A percentile compares a stretch with the other conserved stretches of the same genome.
These are phyloP conservation scores for Pseudomugil gertrudae DNA, from an alignment of 2,797 vertebrate species.

Conservation along the genomic window DNA sequence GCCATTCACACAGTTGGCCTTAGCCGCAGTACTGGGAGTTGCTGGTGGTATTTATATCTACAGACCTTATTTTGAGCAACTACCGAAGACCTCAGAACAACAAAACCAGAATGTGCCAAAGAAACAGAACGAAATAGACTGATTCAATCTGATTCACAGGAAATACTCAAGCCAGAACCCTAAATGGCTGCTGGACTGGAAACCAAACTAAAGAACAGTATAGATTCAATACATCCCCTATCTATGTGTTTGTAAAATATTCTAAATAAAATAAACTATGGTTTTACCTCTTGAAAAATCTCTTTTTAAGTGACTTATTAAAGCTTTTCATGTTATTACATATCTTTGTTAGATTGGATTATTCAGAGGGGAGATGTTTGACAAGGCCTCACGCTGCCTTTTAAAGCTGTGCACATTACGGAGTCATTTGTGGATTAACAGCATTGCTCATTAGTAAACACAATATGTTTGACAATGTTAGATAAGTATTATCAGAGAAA, in stretches of 20 bases:
- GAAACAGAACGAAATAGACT: slow-evolving; percentile 39
- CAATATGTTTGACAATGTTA: slow-evolving; percentile 4
- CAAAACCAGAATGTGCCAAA: slow-evolving; percentile 51
- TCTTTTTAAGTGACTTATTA: slow-evolving; percentile 3
- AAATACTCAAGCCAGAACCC: slow-evolving; percentile 12
- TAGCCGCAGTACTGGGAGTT: slow-evolving; percentile 84
- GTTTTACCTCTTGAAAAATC: slow-evolving; percentile 2
- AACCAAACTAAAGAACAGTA: slow-evolving; percentile 1
- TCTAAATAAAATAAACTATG: slow-evolving; percentile 47
- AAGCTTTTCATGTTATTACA: neutral
- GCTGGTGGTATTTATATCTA: slow-evolving; percentile 90
- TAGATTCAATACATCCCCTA: slow-evolving; percentile 9
- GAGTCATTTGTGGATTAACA: neutral
- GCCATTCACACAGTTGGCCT: slow-evolving; percentile 77
- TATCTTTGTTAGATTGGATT: neutral
- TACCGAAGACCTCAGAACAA: slow-evolving; percentile 40
- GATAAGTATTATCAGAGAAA: neutral
- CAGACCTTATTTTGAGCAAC: slow-evolving; percentile 82
- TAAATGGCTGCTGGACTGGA: slow-evolving; percentile 15
- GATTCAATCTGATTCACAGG: slow-evolving; percentile 13
- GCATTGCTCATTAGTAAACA: neutral
- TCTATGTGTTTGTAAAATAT: slow-evolving; percentile 24
- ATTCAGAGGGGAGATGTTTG: neutral
- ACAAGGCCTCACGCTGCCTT: neutral
- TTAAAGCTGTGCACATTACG: neutral